Conservation (phyloP, 2,888 invertebrate species). For the Eretmocerus hayati region DNA sequence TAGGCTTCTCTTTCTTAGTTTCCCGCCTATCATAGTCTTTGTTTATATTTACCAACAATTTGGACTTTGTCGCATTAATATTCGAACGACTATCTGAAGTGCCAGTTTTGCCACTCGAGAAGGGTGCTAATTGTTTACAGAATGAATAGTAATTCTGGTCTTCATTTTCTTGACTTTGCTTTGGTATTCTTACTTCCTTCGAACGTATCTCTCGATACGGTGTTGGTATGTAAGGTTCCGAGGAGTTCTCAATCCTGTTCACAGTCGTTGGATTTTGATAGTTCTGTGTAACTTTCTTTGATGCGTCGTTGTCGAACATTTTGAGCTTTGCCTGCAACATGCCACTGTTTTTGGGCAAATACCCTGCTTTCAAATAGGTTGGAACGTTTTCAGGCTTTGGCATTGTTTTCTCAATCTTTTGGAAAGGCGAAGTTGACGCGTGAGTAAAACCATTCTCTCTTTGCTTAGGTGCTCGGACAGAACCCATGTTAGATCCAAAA, state of each 20-base stretch:
- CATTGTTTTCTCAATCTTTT: conserved; percentile 32
- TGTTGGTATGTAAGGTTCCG: conserved; percentile 1
- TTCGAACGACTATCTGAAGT: conserved; percentile 3
- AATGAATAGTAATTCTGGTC: conserved; percentile 34
- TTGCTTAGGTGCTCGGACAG: neutral
- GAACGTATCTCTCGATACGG: conserved; percentile 1
- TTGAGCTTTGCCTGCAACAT: conserved; percentile 34
- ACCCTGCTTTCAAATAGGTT: conserved; percentile 27
- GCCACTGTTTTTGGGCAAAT: conserved; percentile 28
- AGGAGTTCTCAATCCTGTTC: conserved; percentile 7
- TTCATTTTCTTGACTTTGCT: conserved; percentile 25
- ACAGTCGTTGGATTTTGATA: neutral
- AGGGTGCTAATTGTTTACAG: conserved; percentile 26
- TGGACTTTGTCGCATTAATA: conserved; percentile 10
- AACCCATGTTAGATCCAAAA: conserved; percentile 16
- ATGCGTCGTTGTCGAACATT: conserved; percentile 31
- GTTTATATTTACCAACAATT: conserved; percentile 8
- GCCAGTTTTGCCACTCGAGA: conserved; percentile 12
- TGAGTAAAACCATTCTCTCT: conserved; percentile 35
- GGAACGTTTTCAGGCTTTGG: conserved; percentile 11
- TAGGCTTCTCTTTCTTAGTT: neutral
- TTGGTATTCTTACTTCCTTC: conserved; percentile 17
- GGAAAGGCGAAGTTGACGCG: conserved; percentile 41
- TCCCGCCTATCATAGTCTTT: neutral
- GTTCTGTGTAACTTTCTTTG: neutral